Conservation (phyloP, 1,140 invertebrate genomes). For the Globodera rostochiensis region DNA sequence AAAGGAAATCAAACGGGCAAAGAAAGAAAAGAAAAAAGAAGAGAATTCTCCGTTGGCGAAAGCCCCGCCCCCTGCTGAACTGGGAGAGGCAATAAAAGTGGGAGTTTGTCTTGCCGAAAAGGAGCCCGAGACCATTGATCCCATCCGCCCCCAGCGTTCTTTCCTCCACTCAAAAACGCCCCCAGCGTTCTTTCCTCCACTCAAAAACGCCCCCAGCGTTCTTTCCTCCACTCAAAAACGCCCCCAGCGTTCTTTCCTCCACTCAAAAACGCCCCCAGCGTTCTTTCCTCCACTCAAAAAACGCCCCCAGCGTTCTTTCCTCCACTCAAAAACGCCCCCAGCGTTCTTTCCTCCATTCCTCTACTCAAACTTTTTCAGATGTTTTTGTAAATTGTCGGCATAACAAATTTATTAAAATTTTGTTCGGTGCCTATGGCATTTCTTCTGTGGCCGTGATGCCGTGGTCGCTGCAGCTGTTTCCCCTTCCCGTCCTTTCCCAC, state of each 20-base stretch:
- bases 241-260: background rate
- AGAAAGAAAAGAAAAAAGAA: background rate
- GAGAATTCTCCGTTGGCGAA: background rate
- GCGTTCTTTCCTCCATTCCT: background rate
- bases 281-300: too few species aligned
- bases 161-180: background rate
- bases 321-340: background rate
- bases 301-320: too few species aligned
- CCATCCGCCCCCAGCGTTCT: background rate
- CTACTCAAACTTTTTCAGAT: background rate
- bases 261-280: slow-evolving; percentile 6
- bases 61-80: too few species aligned
- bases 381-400: background rate
- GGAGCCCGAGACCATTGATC: background rate
- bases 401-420: too few species aligned
- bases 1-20: background rate
- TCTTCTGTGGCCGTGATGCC: too few species aligned
- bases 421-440: too few species aligned
- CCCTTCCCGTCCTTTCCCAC: too few species aligned
- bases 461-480: too few species aligned
- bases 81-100: too few species aligned
- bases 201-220: background rate
- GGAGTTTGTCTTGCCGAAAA: too few species aligned
- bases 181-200: background rate
- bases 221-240: background rate